Conservation (phyloP, 2,113 vertebrate genomes). For the Campylomormyrus tamandua region DNA sequence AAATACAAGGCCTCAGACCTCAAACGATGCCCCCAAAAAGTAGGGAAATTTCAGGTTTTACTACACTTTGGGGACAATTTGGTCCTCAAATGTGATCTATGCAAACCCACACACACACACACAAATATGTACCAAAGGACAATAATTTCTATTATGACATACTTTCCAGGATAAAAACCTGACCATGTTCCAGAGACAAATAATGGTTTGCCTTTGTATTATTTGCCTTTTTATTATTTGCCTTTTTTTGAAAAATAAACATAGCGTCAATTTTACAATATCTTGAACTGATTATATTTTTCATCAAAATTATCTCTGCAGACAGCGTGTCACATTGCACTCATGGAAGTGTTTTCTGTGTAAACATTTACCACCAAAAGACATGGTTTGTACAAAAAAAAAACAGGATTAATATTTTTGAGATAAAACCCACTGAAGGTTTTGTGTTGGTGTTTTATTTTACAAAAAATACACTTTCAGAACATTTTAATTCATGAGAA, state of each 20-base stretch:
- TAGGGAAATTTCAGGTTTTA: no score
- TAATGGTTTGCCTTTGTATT: neutral
- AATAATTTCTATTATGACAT: neutral
- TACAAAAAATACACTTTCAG: neutral
- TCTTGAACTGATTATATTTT: neutral
- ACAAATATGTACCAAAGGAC: neutral
- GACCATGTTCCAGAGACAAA: neutral
- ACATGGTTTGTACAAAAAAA: neutral
- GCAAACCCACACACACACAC: no score
- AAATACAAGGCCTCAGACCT: no score
- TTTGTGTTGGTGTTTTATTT: neutral
- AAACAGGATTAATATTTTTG: neutral
- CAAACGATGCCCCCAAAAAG: no score
- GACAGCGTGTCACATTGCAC: no score
- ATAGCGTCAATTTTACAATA: no score
- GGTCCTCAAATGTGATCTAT: no score
- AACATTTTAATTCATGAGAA: neutral
- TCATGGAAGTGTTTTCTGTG: no score
- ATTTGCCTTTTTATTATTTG: neutral
- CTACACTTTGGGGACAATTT: no score
- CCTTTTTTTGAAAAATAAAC: neutral
- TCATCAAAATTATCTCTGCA: no score
- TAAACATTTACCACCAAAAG: no score
- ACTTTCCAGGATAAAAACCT: neutral
- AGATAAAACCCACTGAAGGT: neutral